Evolutionary conservation across 2,888 invertebrate species (phyloP).

Genomic region (Ctena decussata): DNA sequence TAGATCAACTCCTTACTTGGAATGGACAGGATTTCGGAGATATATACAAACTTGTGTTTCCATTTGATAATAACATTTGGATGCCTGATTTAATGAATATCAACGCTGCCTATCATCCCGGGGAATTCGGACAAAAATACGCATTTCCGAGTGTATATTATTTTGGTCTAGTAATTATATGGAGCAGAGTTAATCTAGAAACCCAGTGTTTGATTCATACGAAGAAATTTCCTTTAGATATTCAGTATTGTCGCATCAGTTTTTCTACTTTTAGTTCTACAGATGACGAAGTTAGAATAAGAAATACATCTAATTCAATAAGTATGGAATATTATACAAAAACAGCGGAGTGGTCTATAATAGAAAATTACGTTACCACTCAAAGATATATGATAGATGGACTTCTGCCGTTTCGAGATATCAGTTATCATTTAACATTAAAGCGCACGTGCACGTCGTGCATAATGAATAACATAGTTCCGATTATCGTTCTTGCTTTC

Average conservation of each 20-base stretch:
- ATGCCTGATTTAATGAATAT: slow-evolving; percentile 35
- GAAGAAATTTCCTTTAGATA: slow-evolving; percentile 48
- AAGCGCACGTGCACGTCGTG: slow-evolving; percentile 37
- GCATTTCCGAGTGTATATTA: neutral
- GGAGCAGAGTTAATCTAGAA: slow-evolving; percentile 38
- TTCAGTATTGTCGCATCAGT: slow-evolving; percentile 26
- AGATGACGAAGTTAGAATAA: slow-evolving; percentile 18
- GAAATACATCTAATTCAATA: neutral
- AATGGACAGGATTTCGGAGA: slow-evolving; percentile 16
- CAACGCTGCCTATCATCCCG: slow-evolving; percentile 38
- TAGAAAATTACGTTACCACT: slow-evolving; percentile 9
- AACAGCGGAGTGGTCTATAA: slow-evolving; percentile 43
- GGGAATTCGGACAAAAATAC: slow-evolving; percentile 32
- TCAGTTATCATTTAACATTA: slow-evolving; percentile 24
- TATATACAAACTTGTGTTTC: slow-evolving; percentile 28
- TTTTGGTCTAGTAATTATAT: slow-evolving; percentile 28
- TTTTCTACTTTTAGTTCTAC: slow-evolving; percentile 24
- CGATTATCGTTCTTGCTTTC: slow-evolving; percentile 36
- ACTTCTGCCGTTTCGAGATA: neutral
- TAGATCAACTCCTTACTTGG: slow-evolving; percentile 42
- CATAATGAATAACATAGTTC: slow-evolving; percentile 38
- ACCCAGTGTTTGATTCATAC: slow-evolving; percentile 44
- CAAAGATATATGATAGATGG: neutral
- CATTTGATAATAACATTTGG: slow-evolving; percentile 35
- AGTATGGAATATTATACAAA: neutral